These are phyloP conservation scores for Bubo blakistoni DNA, from an alignment of 2,113 vertebrate genomes.

Conservation along the genomic window DNA sequence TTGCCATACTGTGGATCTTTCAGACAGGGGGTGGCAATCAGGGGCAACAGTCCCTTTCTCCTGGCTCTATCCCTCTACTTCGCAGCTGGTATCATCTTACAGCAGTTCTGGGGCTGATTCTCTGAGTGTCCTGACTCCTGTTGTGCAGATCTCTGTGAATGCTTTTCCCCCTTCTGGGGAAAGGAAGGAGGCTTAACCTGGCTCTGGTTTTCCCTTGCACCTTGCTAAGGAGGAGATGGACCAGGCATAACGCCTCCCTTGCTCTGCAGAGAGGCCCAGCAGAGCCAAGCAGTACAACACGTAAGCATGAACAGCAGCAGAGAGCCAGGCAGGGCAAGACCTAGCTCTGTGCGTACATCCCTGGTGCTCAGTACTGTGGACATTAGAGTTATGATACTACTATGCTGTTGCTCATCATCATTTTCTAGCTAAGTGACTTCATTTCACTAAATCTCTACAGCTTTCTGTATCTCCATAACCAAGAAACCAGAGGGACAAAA, in stretches of 20 bases:
- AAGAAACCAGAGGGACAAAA: slow-evolving; percentile 2
- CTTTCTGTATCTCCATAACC: background rate
- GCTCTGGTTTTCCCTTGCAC: background rate
- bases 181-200: background rate
- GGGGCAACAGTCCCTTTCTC: background rate
- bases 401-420: background rate
- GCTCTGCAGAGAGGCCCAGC: background rate
- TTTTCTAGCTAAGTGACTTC: slow-evolving; percentile 20
- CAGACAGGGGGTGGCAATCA: too few species aligned
- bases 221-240: background rate
- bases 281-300: rapidly evolving
- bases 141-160: background rate
- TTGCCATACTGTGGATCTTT: background rate
- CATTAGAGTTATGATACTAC: background rate
- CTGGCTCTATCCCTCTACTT: background rate
- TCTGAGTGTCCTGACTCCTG: rapidly evolving
- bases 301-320: background rate
- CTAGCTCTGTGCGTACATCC: rapidly evolving
- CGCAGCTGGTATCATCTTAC: background rate
- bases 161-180: background rate
- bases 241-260: rapidly evolving
- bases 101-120: background rate
- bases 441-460: slow-evolving; percentile 36
- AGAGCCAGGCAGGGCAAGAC: background rate
- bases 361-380: background rate